Evolutionary conservation across 1,140 invertebrate species (phyloP).

Genomic region (Aricia agestis): DNA sequence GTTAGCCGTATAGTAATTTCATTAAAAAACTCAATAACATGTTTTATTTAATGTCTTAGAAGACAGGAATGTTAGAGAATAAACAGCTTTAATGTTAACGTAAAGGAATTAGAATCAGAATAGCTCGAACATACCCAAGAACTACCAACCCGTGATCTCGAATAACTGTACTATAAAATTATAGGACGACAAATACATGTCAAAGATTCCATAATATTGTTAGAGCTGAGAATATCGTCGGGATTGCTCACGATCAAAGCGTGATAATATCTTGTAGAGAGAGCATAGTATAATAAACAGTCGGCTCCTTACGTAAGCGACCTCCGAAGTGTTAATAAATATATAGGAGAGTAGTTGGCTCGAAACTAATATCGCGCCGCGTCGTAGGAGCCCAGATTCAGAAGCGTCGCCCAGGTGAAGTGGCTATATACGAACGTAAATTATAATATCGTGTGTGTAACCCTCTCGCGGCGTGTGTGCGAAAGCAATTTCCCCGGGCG

Average conservation of each 20-base stretch:
- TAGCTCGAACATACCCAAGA: background rate
- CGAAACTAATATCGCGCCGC: slow-evolving; percentile 73
- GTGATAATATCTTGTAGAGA: background rate
- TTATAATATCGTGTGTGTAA: slow-evolving; percentile 75
- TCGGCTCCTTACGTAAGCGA: slow-evolving; percentile 21
- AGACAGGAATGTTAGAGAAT: no score
- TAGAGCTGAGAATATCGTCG: background rate
- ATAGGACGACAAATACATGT: background rate
- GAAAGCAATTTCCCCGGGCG: slow-evolving; percentile 72
- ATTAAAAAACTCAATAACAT: no score
- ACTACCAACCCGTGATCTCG: background rate
- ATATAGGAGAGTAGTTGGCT: slow-evolving; percentile 69
- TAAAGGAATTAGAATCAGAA: no score
- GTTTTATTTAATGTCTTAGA: no score
- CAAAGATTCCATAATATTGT: background rate
- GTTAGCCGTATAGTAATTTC: no score
- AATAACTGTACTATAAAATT: background rate
- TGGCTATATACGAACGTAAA: slow-evolving; percentile 74
- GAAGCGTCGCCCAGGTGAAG: slow-evolving; percentile 70
- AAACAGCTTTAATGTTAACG: no score
- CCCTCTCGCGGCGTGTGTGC: slow-evolving; percentile 66
- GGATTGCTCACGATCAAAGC: slow-evolving; percentile 7
- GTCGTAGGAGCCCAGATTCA: slow-evolving; percentile 75
- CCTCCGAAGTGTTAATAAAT: slow-evolving; percentile 58
- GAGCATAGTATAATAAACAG: background rate